Conservation (phyloP, 2,113 vertebrate genomes). For the Genyomyrus donnyi region DNA sequence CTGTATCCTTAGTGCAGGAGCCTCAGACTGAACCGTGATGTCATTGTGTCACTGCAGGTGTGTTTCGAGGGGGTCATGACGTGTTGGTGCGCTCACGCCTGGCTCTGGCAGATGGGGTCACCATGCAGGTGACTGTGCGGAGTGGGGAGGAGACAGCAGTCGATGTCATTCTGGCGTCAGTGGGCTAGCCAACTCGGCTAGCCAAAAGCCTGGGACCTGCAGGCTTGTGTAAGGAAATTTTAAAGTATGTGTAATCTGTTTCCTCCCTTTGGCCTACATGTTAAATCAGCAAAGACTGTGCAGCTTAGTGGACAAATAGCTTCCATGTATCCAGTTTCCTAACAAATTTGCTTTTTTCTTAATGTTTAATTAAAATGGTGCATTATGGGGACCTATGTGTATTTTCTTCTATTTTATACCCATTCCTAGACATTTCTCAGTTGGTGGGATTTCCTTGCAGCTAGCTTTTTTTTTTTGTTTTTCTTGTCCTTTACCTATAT, state of each 20-base stretch:
- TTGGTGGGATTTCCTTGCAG: neutral
- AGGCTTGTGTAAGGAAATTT: neutral
- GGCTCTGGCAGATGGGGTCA: slow-evolving; percentile 85
- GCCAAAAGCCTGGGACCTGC: fast-evolving
- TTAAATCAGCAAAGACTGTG: neutral
- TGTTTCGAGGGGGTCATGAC: slow-evolving; percentile 81
- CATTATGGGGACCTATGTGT: neutral
- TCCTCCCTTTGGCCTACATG: neutral
- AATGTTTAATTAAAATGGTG: neutral
- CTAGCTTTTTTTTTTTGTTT: neutral
- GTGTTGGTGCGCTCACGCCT: slow-evolving; percentile 81
- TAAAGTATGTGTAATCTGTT: neutral
- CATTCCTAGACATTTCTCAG: neutral
- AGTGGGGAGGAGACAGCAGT: slow-evolving; percentile 76
- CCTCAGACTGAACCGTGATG: neutral
- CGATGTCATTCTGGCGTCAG: slow-evolving; percentile 85
- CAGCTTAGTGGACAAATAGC: neutral
- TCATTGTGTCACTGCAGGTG: slow-evolving; percentile 56
- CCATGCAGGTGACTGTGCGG: slow-evolving; percentile 95
- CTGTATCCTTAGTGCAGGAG: neutral
- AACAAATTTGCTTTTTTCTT: neutral
- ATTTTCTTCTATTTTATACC: neutral
- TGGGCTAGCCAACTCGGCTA: slow-evolving; percentile 62
- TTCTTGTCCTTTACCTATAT: neutral
- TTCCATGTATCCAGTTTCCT: neutral